Evolutionary conservation across 2,113 vertebrate species (phyloP).

Genomic region (Rhombomys opimus): DNA sequence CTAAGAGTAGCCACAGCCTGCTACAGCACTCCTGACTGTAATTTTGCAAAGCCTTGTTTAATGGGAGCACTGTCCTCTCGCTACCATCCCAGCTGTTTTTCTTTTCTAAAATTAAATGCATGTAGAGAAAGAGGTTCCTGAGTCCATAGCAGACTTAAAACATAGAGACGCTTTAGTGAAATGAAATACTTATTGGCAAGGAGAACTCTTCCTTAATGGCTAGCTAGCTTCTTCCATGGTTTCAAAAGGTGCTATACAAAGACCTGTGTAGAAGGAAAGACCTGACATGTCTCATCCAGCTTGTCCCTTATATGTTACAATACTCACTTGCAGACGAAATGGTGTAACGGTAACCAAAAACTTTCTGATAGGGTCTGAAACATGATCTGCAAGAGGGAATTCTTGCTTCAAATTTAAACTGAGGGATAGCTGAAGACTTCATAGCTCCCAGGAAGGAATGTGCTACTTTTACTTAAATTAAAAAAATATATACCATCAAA

Average conservation of each 20-base stretch:
- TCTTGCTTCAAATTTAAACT: background rate
- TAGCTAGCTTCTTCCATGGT: background rate
- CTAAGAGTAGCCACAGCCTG: background rate
- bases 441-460: background rate
- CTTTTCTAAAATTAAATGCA: constrained; percentile 4
- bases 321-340: background rate
- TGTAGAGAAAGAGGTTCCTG: background rate
- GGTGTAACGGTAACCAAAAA: background rate
- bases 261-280: background rate
- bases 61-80: background rate
- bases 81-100: background rate
- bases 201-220: too few relatives aligned
- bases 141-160: background rate
- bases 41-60: background rate
- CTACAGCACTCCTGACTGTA: background rate
- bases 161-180: background rate
- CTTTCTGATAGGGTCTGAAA: background rate
- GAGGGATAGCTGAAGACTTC: too few relatives aligned
- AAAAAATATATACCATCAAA: too few relatives aligned
- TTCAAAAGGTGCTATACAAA: background rate
- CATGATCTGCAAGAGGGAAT: too few relatives aligned
- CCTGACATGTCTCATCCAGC: background rate
- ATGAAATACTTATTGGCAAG: background rate
- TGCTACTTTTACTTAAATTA: background rate
- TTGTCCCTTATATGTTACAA: too few relatives aligned